Conservation (phyloP, 2,113 vertebrate genomes). For the Marcusenius ussheri region DNA sequence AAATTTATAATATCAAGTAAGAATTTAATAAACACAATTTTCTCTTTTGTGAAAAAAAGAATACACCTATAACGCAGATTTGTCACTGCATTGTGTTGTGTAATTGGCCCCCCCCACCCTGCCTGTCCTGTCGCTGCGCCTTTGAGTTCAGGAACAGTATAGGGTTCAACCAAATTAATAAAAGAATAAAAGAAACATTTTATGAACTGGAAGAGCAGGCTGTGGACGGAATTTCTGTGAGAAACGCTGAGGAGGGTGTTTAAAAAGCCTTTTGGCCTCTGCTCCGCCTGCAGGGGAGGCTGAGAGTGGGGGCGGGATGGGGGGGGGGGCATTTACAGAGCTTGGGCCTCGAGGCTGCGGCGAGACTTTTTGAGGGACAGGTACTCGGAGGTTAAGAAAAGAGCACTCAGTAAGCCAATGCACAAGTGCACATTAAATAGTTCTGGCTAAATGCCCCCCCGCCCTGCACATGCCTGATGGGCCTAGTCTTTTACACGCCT, state of each 20-base stretch:
- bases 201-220: neutral
- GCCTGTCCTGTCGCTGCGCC: neutral
- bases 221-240: neutral
- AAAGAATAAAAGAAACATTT: neutral
- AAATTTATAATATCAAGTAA: too few species aligned
- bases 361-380: neutral
- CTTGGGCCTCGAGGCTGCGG: neutral
- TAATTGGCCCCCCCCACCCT: neutral
- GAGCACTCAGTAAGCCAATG: neutral
- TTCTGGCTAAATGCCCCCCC: neutral
- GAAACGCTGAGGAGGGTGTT: neutral
- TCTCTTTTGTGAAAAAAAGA: neutral
- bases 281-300: neutral
- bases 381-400: neutral
- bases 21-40: neutral
- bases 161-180: neutral
- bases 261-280: neutral
- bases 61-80: neutral
- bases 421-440: neutral
- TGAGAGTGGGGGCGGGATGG: neutral
- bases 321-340: neutral
- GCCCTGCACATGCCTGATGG: neutral
- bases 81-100: neutral
- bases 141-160: neutral
- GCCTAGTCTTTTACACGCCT: neutral